Evolutionary conservation across 1,140 invertebrate genomes (phyloP).

Genomic region (Pachypeltis micranthus): DNA sequence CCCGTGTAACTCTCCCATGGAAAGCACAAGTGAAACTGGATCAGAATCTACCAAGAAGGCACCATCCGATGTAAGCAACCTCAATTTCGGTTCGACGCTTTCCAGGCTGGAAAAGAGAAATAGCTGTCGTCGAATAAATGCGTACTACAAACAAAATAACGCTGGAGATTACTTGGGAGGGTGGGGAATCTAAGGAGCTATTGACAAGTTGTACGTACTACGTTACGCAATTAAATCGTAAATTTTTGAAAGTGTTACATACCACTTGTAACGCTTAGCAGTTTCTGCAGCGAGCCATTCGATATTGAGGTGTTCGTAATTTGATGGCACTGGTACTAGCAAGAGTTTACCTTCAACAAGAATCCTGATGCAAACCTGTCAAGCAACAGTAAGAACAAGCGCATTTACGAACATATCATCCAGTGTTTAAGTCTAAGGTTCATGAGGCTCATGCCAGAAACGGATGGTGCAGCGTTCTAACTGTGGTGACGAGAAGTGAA

Average conservation of each 20-base stretch:
- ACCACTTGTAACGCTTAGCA: constrained; percentile 55
- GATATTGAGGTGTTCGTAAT: constrained; percentile 19
- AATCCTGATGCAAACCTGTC: constrained; percentile 22
- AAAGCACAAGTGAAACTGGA: constrained; percentile 40
- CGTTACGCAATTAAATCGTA: no score
- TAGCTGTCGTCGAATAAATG: not conserved
- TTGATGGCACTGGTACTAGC: constrained; percentile 23
- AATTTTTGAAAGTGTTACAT: no score
- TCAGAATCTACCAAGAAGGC: constrained; percentile 52
- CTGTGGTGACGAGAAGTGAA: no score
- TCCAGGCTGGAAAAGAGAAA: constrained; percentile 41
- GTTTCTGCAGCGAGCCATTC: constrained; percentile 56
- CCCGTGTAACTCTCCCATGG: constrained; percentile 42
- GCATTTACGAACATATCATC: no score
- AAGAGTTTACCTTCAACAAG: constrained; percentile 26
- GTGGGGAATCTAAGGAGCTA: no score
- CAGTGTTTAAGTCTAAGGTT: no score
- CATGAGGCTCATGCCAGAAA: no score
- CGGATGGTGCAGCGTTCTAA: no score
- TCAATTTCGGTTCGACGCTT: constrained; percentile 46
- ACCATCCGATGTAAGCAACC: constrained; percentile 50
- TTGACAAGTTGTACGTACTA: no score
- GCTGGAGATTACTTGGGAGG: no score
- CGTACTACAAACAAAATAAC: no score
- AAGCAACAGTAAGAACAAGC: no score